These are phyloP conservation scores for Campylomormyrus tamandua DNA, from an alignment of 2,113 vertebrate species.

Conservation along the genomic window DNA sequence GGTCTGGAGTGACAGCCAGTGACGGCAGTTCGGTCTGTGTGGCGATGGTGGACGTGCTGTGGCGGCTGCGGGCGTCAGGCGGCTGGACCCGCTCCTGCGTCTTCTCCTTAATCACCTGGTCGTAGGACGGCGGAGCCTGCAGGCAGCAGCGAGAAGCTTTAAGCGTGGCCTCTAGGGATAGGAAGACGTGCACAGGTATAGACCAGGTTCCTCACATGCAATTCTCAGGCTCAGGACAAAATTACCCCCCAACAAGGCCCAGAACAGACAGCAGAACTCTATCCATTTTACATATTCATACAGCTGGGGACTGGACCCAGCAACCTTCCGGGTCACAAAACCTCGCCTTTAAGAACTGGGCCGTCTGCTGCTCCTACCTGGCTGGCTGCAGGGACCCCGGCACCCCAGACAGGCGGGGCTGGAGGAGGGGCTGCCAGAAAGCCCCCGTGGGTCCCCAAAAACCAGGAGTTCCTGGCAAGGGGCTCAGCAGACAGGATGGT, in stretches of 20 bases:
- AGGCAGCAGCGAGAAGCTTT: background rate
- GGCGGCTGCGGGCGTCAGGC: slow-evolving; percentile 45
- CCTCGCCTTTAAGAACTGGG: background rate
- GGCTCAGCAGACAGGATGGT: slow-evolving; percentile 93
- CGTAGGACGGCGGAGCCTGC: slow-evolving; percentile 92
- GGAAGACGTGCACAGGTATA: background rate
- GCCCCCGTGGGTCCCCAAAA: slow-evolving; percentile 64
- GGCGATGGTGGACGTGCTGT: slow-evolving; percentile 71
- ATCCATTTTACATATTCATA: background rate
- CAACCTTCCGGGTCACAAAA: background rate
- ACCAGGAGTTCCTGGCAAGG: slow-evolving; percentile 76
- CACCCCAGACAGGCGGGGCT: slow-evolving; percentile 73
- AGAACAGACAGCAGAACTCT: background rate
- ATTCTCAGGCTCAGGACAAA: background rate
- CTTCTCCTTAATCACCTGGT: slow-evolving; percentile 96
- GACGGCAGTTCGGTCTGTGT: slow-evolving; percentile 84
- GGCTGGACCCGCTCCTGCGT: slow-evolving; percentile 76
- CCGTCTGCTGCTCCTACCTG: slow-evolving; percentile 59
- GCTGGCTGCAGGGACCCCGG: slow-evolving; percentile 66
- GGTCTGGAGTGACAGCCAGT: slow-evolving; percentile 48
- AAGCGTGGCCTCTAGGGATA: background rate
- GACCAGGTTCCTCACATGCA: background rate
- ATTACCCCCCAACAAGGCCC: too few species aligned
- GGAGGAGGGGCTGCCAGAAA: slow-evolving; percentile 69
- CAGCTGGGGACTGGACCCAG: background rate